Evolutionary conservation across 2,888 invertebrate genomes (phyloP).

Genomic region (Drosophila atripex): DNA sequence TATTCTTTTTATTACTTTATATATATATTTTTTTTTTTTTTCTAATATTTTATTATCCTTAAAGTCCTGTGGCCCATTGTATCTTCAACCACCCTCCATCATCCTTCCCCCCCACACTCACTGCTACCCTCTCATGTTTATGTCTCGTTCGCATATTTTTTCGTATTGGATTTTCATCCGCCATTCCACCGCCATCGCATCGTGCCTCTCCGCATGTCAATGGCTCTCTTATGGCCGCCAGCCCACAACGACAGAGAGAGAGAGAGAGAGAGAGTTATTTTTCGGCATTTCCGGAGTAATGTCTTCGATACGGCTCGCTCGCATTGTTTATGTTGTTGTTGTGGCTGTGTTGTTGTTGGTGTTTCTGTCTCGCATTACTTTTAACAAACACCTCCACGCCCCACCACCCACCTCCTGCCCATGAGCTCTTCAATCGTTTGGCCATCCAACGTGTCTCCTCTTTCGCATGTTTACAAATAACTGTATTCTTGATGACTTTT

Average conservation of each 20-base stretch:
- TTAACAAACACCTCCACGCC: neutral
- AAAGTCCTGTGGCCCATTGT: neutral
- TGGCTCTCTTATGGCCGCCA: neutral
- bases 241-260: neutral
- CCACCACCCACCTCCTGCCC: neutral
- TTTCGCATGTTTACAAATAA: conserved; percentile 47
- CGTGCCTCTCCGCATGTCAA: neutral
- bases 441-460: conserved; percentile 22
- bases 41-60: no score
- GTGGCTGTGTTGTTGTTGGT: conserved; percentile 9
- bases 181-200: conserved; percentile 8
- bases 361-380: conserved; percentile 26
- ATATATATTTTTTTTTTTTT: no score
- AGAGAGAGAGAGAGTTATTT: conserved; percentile 35
- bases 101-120: neutral
- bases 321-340: conserved; percentile 18
- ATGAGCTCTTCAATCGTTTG: neutral
- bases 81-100: neutral
- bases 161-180: conserved; percentile 40
- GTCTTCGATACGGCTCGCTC: conserved; percentile 56
- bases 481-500: conserved; percentile 33
- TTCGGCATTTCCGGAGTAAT: conserved; percentile 81
- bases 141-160: conserved; percentile 19
- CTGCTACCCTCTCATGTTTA: neutral
- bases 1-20: no score